Evolutionary conservation across 2,797 vertebrate species (phyloP), one percentile per base, ranked within the genome.

Genomic region (Choloepus didactylus): DNA sequence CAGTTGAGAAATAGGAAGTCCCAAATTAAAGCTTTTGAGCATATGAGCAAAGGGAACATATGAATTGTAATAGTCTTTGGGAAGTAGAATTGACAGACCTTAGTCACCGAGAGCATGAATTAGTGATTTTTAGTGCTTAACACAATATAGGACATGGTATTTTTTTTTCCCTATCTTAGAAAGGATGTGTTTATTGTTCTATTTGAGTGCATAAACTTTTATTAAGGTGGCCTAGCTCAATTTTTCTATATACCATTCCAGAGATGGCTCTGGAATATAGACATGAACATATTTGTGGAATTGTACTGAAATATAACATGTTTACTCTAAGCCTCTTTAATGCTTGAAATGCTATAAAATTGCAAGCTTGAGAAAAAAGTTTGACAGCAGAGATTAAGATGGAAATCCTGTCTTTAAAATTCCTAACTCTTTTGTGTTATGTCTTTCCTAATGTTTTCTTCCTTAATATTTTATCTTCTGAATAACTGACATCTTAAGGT

Each of bases 391-490:
- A 25, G 59, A 56, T 44, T 35, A 64, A 67, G 41, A 5, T 9
- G 21, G 67, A 81, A 86, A 73, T 75, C 14, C 25, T 66, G 3
- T 79, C n/a, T 89, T 85, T 67, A 64, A 86, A 93, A 67, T 80
- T 46, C 9, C 25, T 27, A 46, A 9, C 12, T 72, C 84, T 89
- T n/a, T 62, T 4, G 54, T 73, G 31, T 86, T 14, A 51, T 51
- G 73, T 86, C 51, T 77, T 76, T 10, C 69, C 72, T 86, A 54
- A 25, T 87, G 49, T 75, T 86, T 86, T 86, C 51, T 76, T 76
- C 11, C 76, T 79, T 85, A 62, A 25, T 87, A 60, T 76, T 87
- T 81, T 81, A 62, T 54, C 67, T 87, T 90, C 59, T 44, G 81
- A 75, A 29, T 35, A 35, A 51, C 41, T 75, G 59, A n/a, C 72